Conservation (phyloP, 1,140 invertebrate species). For the Magallana ariakensis region DNA sequence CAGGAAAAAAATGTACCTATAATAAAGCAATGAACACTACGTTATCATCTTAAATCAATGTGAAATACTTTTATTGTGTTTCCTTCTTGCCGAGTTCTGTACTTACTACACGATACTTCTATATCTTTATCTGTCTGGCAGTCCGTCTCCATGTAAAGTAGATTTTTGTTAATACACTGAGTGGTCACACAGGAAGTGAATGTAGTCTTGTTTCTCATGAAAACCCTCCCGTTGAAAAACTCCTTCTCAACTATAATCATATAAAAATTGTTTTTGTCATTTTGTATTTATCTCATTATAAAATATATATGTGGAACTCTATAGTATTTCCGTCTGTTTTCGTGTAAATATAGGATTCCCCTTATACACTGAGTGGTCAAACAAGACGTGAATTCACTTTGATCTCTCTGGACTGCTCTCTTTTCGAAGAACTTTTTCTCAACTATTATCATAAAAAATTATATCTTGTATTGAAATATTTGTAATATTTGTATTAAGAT, state of each 20-base stretch:
- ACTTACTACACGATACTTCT: not conserved
- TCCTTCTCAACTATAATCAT: not conserved
- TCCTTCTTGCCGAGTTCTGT: not conserved
- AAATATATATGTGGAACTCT: too few species aligned
- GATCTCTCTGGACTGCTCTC: too few species aligned
- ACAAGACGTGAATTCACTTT: too few species aligned
- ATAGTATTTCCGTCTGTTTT: too few species aligned
- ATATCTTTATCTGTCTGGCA: not conserved
- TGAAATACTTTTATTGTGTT: not conserved
- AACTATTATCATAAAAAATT: too few species aligned
- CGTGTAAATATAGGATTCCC: too few species aligned
- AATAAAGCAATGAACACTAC: not conserved
- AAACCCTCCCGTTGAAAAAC: not conserved
- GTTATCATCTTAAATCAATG: not conserved
- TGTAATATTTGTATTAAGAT: too few species aligned
- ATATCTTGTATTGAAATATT: too few species aligned
- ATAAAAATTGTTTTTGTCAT: too few species aligned
- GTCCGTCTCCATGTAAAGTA: not conserved
- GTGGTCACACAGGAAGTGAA: not conserved
- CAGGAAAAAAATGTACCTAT: constrained; percentile 1
- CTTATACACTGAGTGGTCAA: too few species aligned
- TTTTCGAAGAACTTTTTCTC: too few species aligned
- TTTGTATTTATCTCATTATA: not conserved
- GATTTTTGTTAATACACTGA: not conserved
- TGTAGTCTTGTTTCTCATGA: not conserved